Percentiles rank a stretch among this genome's conserved stretches.
phyloP scores from a whole-genome alignment of 2,113 vertebrate genomes.

The Perca flavescens region DNA sequence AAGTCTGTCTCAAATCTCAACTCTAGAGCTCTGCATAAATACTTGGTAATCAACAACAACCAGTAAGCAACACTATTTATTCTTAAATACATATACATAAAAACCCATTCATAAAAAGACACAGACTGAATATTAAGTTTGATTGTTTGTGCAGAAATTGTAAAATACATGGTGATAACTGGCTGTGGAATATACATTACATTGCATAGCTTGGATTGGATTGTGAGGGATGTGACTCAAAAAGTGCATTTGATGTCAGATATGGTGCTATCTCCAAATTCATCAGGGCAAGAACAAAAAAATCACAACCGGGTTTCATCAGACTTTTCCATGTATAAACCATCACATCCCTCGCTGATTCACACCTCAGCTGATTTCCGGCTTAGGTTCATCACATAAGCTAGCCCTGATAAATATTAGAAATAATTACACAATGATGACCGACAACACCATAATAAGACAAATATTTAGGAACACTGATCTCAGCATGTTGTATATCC shows the following conservation, averaged over 20 bases:
- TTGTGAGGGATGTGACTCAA: conserved; percentile 64
- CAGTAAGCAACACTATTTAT: conserved; percentile 78
- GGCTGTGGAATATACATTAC: conserved; percentile 68
- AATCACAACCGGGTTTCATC: conserved; percentile 24
- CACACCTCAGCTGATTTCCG: conserved; percentile 22
- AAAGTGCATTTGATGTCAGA: conserved; percentile 76
- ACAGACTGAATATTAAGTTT: conserved; percentile 71
- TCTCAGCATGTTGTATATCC: conserved; percentile 57
- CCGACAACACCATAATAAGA: conserved; percentile 65
- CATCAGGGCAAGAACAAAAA: conserved; percentile 30
- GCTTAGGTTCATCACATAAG: conserved; percentile 26
- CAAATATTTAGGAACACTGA: conserved; percentile 65
- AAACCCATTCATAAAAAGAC: conserved; percentile 82
- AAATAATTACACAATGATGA: conserved; percentile 61
- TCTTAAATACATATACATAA: conserved; percentile 85
- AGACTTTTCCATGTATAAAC: conserved; percentile 12
- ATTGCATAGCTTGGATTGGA: conserved; percentile 83
- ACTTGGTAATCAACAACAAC: conserved; percentile 41
- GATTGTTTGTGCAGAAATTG: conserved; percentile 72
- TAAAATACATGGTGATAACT: conserved; percentile 55
- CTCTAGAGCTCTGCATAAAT: not conserved
- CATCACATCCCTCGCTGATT: conserved; percentile 24
- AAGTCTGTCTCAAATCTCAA: not conserved
- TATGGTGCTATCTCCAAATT: conserved; percentile 61
- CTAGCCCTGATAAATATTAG: conserved; percentile 55